Percentiles rank a stretch among this genome's conserved stretches.
These are phyloP conservation scores for Meandrusa payeni DNA, from an alignment of 2,888 invertebrate species.

Conservation along the genomic window DNA sequence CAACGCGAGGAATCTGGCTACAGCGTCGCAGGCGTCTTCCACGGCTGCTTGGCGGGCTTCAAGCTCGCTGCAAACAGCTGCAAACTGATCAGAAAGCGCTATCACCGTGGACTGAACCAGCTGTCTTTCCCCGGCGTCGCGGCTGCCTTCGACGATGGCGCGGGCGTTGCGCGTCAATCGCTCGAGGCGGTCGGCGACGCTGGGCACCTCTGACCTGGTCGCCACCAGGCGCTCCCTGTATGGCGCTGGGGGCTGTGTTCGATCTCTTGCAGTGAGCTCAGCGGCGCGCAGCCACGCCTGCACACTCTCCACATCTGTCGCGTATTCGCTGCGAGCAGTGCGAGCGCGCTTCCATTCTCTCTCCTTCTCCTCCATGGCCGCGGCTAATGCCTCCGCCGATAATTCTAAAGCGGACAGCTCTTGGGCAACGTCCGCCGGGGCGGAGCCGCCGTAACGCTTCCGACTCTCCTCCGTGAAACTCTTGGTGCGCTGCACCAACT, in stretches of 20 bases:
- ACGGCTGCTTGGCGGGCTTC: conserved; percentile 92
- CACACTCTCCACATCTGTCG: conserved; percentile 88
- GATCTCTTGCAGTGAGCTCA: conserved; percentile 90
- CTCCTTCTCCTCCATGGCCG: conserved; percentile 92
- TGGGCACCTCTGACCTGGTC: conserved; percentile 87
- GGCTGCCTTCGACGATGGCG: conserved; percentile 88
- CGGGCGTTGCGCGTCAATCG: conserved; percentile 89
- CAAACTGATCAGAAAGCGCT: conserved; percentile 88
- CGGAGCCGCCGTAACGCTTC: conserved; percentile 82
- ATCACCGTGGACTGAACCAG: conserved; percentile 88
- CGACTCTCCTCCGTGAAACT: conserved; percentile 81
- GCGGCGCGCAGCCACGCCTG: conserved; percentile 92
- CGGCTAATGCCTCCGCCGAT: conserved; percentile 87
- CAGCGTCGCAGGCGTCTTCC: conserved; percentile 93
- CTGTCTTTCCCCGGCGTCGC: conserved; percentile 88
- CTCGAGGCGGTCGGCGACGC: conserved; percentile 88
- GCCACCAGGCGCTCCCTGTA: conserved; percentile 89
- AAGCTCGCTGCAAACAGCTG: conserved; percentile 88
- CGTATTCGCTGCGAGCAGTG: conserved; percentile 90
- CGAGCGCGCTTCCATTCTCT: conserved; percentile 93
- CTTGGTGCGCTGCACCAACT: conserved; percentile 79
- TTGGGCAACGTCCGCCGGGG: conserved; percentile 89
- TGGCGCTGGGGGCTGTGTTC: conserved; percentile 87
- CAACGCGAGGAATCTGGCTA: conserved; percentile 91
- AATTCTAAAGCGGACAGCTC: conserved; percentile 91